phyloP scores from a whole-genome alignment of 2,797 vertebrate genomes.

The Neoniphon sammara region DNA sequence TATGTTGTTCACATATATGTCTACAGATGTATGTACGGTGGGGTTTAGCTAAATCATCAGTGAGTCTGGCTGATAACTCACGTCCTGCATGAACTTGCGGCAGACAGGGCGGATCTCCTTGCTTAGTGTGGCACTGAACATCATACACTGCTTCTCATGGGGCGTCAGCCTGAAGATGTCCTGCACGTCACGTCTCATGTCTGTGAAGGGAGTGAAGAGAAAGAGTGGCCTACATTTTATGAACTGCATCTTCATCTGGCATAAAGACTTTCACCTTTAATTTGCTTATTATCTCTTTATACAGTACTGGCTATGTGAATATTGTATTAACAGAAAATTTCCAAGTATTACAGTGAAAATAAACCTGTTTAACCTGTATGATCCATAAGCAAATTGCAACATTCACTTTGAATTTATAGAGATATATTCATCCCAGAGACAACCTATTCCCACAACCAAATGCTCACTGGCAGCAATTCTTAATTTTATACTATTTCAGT shows the following conservation, averaged over 20 bases:
- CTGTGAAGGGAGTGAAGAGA: conserved; percentile 58
- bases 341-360: neutral
- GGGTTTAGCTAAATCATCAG: neutral
- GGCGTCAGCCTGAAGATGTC: conserved; percentile 91
- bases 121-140: conserved; percentile 92
- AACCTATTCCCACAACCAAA: neutral
- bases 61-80: conserved; percentile 74
- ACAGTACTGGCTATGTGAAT: neutral
- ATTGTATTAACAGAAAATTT: neutral
- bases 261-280: neutral
- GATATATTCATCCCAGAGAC: neutral
- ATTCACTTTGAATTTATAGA: neutral
- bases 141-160: conserved; percentile 93
- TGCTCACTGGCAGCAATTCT: too few species aligned
- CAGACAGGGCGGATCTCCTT: conserved; percentile 92
- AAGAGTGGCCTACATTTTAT: neutral
- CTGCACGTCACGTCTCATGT: conserved; percentile 91
- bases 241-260: neutral
- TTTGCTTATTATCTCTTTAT: too few species aligned
- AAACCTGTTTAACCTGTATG: neutral
- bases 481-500: neutral
- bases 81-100: conserved; percentile 94
- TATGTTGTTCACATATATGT: neutral
- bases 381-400: neutral
- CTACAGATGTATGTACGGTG: neutral